Evolutionary conservation across 2,113 vertebrate genomes (phyloP).

Genomic region (Sialia sialis): DNA sequence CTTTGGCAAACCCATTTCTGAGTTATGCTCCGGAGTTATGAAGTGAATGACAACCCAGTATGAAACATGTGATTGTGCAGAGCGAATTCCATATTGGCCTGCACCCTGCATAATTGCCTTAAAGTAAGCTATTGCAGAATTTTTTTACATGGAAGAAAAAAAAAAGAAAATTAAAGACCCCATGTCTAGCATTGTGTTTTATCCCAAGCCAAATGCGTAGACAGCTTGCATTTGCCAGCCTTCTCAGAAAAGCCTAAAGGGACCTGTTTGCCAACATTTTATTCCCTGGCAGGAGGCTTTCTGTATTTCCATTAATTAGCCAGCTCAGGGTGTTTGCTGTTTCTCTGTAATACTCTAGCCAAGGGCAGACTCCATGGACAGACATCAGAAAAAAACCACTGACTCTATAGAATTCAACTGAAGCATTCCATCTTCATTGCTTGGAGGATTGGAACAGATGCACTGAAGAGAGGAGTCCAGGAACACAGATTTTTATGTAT

Average conservation of each 20-base stretch:
- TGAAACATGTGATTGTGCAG: neutral
- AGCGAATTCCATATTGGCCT: neutral
- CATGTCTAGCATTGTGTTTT: neutral
- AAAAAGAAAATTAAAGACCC: neutral
- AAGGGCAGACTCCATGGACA: neutral
- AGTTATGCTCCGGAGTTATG: neutral
- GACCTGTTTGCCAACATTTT: slow-evolving; percentile 37
- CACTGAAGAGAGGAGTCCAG: neutral
- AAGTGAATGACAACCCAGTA: slow-evolving; percentile 1
- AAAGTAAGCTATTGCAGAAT: neutral
- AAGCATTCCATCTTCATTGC: neutral
- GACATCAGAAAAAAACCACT: neutral
- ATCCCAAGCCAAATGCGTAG: slow-evolving; percentile 14
- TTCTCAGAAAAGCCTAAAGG: slow-evolving; percentile 19
- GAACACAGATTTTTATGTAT: slow-evolving; percentile 27
- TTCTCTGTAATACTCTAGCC: neutral
- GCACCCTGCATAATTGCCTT: neutral
- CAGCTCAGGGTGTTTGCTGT: neutral
- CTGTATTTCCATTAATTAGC: slow-evolving; percentile 25
- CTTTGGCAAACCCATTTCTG: neutral
- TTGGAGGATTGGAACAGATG: slow-evolving; percentile 17
- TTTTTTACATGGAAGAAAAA: neutral
- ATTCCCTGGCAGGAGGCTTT: slow-evolving; percentile 27
- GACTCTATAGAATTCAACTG: neutral
- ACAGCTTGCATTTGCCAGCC: slow-evolving; percentile 33